phyloP scores from a whole-genome alignment of 2,113 vertebrate genomes.

The Notarius quadriscutis region DNA sequence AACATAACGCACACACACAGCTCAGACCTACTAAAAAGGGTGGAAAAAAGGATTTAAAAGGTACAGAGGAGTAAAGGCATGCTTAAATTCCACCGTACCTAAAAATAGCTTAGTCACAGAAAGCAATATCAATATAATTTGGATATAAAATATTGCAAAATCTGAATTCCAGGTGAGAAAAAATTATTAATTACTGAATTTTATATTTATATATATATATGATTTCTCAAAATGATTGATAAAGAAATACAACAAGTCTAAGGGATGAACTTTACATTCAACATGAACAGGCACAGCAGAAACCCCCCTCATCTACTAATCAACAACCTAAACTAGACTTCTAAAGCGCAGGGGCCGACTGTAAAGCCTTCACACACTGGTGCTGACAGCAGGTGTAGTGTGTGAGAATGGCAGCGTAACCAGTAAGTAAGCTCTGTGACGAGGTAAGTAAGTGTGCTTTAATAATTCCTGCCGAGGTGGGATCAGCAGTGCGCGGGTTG shows the following conservation, averaged over 20 bases:
- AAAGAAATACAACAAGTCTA: not conserved
- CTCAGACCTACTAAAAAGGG: slow-evolving; percentile 34
- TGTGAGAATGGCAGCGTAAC: not conserved
- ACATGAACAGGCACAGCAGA: slow-evolving; percentile 24
- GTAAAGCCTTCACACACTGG: slow-evolving; percentile 25
- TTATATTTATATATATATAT: not conserved
- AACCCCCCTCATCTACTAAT: not conserved
- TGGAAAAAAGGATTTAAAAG: slow-evolving; percentile 58
- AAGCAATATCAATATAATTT: slow-evolving; percentile 70
- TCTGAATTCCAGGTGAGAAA: slow-evolving; percentile 67
- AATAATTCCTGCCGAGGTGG: slow-evolving; percentile 24
- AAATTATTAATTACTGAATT: slow-evolving; percentile 22
- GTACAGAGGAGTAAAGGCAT: slow-evolving; percentile 68
- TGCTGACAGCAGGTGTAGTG: not conserved
- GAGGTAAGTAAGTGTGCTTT: slow-evolving; percentile 43
- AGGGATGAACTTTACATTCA: slow-evolving; percentile 14
- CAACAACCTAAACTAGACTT: not conserved
- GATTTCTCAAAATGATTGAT: slow-evolving; percentile 3
- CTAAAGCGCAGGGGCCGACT: not conserved
- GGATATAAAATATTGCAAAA: slow-evolving; percentile 76
- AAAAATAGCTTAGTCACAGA: slow-evolving; percentile 77
- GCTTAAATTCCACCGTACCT: slow-evolving; percentile 65
- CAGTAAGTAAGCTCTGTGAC: not conserved
- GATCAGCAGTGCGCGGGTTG: not conserved
- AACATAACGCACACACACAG: not conserved